Evolutionary conservation across 2,888 invertebrate species (phyloP), one percentile per base, ranked within the genome.

Genomic region (Nomada flava): DNA sequence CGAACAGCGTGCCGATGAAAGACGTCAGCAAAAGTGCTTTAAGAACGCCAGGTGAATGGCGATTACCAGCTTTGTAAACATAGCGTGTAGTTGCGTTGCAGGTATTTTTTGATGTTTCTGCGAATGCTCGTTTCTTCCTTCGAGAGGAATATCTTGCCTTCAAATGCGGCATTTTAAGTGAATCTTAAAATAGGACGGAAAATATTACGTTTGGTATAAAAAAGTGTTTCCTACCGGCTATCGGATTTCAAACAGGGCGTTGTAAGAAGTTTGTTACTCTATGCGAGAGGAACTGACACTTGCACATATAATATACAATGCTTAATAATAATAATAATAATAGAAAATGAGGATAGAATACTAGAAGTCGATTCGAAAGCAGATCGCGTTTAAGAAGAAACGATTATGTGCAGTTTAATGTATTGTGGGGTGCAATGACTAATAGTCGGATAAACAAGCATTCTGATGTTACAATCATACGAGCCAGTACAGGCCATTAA

Each of bases 31-130:
- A 52, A 15, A 20, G 10, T 42, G 55, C 18, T 69, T 44, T 55
- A 55, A 47, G 57, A 60, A 60, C 53, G 26, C 29, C 53, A 79
- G 59, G 53, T 59, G 29, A 78, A 42, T 53, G 36, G 73, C 63
- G 44, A 63, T 52, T 80, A 64, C 68, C 73, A 67, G 57, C 82
- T 84, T 62, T 53, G 18, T 70, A 60, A 13, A 44, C 57, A 20
- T 2, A 36, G 20, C 53, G 36, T 20, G 29, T 53, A 13, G 2
- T 1, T 0, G 9, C 0, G 1, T 1, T 1, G 5, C 0, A 2
- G 36, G 2, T n/a, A 29, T 36, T 59, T 36, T 65, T n/a, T 1
- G 42, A 55, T 55, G 20, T 20, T n/a, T 20, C 9, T 20, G 9
- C 20, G 11, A 1, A 20, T 23, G 5, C 55, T 55, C 23, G 20